phyloP scores from a whole-genome alignment of 2,113 vertebrate genomes.

The Sakesphorus luctuosus region DNA sequence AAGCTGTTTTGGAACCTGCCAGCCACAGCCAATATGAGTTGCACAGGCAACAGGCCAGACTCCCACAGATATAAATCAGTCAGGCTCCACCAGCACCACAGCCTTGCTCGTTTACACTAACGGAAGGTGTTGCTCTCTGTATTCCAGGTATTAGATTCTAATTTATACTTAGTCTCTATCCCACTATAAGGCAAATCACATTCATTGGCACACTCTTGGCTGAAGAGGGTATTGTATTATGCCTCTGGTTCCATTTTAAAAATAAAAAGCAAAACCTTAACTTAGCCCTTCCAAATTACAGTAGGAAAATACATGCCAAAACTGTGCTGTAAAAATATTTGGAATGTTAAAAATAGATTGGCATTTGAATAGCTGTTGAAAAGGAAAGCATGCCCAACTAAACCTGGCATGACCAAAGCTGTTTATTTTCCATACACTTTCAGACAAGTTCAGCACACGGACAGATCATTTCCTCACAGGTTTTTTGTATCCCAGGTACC shows the following conservation, averaged over 20 bases:
- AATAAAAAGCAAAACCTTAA: conserved; percentile 18
- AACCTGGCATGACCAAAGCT: not conserved
- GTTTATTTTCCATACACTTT: not conserved
- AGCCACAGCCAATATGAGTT: not conserved
- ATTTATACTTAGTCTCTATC: not conserved
- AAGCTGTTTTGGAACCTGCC: not conserved
- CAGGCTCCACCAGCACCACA: not conserved
- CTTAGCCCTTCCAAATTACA: not conserved
- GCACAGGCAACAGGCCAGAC: not conserved
- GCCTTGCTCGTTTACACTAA: not conserved
- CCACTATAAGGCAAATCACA: not conserved
- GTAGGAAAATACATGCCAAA: not conserved
- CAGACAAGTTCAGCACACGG: not conserved
- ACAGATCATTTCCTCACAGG: not conserved
- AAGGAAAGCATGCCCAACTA: not conserved
- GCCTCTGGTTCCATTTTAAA: not conserved
- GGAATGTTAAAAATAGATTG: conserved; percentile 49
- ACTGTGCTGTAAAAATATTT: not conserved
- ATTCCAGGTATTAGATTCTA: not conserved
- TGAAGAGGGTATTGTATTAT: not conserved
- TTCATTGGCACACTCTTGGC: not conserved
- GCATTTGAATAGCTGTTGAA: conserved; percentile 14
- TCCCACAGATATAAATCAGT: not conserved
- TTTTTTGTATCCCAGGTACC: not conserved
- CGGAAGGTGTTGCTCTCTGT: not conserved